Conservation (phyloP, 2,888 invertebrate genomes). For the Drosophila ezoana region DNA sequence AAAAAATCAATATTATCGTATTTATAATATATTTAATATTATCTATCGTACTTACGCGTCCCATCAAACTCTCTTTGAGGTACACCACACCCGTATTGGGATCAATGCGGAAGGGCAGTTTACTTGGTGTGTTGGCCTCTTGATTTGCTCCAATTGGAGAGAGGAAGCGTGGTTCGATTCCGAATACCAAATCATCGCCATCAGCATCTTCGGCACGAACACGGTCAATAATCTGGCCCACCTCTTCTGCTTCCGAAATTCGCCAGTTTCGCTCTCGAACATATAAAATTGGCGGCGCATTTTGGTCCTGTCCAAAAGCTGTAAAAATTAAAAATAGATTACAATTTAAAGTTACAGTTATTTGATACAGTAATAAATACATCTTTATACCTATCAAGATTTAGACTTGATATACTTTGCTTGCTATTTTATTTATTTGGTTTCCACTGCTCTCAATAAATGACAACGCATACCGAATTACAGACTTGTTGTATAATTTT, state of each 20-base stretch:
- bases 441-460: too few relatives aligned
- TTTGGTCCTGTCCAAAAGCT: constrained; percentile 74
- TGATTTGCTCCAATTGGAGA: constrained; percentile 61
- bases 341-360: neutral
- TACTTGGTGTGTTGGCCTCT: constrained; percentile 56
- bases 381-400: too few relatives aligned
- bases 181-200: constrained; percentile 88
- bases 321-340: constrained; percentile 19
- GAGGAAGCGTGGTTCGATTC: constrained; percentile 88
- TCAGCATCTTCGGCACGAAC: constrained; percentile 89
- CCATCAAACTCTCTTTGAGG: constrained; percentile 91
- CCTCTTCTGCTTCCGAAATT: constrained; percentile 89
- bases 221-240: constrained; percentile 90
- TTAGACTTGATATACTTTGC: too few relatives aligned
- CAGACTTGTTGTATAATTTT: too few relatives aligned
- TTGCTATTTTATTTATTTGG: too few relatives aligned
- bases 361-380: too few relatives aligned
- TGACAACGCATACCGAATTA: too few relatives aligned
- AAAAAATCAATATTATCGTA: too few relatives aligned
- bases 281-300: constrained; percentile 88
- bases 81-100: constrained; percentile 90
- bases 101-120: constrained; percentile 91
- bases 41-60: constrained; percentile 88
- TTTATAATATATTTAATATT: neutral
- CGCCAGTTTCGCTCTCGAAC: constrained; percentile 91